phyloP scores from a whole-genome alignment of 2,888 invertebrate species.

The Apodemia hepburni region DNA sequence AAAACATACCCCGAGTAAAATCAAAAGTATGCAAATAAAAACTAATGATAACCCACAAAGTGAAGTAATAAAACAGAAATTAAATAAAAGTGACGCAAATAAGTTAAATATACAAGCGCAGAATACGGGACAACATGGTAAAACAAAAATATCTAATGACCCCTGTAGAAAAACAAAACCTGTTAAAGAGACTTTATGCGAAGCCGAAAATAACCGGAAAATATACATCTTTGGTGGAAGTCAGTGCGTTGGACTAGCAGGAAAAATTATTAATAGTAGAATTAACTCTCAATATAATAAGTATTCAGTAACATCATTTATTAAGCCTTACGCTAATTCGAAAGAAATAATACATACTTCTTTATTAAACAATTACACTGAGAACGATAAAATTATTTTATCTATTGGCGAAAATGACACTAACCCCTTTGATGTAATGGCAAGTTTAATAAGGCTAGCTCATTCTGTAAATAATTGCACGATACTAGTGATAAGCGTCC shows the following conservation, averaged over 20 bases:
- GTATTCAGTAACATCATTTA: neutral
- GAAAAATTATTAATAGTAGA: neutral
- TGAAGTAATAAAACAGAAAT: no score
- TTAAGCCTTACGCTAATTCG: neutral
- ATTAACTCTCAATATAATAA: neutral
- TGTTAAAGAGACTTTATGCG: no score
- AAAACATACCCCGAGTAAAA: neutral
- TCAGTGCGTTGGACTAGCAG: neutral
- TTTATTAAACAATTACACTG: neutral
- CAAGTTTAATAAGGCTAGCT: neutral
- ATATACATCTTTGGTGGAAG: neutral
- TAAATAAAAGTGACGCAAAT: no score
- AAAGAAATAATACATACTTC: neutral
- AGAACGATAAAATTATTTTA: neutral
- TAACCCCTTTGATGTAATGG: neutral
- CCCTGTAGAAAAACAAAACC: no score
- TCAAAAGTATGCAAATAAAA: no score
- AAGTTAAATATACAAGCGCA: no score
- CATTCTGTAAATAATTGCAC: neutral
- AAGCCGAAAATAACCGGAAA: neutral
- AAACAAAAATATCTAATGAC: no score
- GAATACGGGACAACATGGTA: no score
- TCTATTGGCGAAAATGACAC: neutral
- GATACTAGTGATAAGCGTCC: neutral
- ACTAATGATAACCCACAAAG: no score